phyloP scores from a whole-genome alignment of 2,797 vertebrate species.

The Trachops cirrhosus region DNA sequence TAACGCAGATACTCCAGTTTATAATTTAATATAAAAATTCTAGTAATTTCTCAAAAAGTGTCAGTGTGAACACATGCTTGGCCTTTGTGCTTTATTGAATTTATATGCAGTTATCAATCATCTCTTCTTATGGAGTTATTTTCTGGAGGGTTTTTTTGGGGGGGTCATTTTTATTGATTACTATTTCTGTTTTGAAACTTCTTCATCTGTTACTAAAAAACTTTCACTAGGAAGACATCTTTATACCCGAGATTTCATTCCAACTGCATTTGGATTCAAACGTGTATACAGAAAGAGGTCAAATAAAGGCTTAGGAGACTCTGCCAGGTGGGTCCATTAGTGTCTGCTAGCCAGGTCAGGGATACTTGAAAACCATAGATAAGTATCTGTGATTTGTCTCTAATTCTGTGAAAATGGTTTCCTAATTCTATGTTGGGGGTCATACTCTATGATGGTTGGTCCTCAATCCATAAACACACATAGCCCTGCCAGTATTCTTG shows the following conservation, averaged over 20 bases:
- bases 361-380: neutral
- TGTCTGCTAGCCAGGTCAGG: neutral
- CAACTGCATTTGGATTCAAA: neutral
- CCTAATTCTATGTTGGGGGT: neutral
- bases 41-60: neutral
- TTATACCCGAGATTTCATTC: neutral
- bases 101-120: neutral
- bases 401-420: neutral
- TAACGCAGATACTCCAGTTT: neutral
- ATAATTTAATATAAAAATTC: neutral
- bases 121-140: neutral
- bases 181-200: neutral
- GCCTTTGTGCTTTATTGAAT: neutral
- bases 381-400: neutral
- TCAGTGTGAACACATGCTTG: neutral
- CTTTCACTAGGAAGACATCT: neutral
- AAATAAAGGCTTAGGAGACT: neutral
- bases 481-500: conserved; percentile 25
- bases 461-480: neutral
- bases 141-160: neutral
- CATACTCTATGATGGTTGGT: neutral
- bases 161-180: neutral
- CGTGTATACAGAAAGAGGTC: neutral
- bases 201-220: neutral
- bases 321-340: rapidly evolving